Evolutionary conservation across 2,888 invertebrate genomes (phyloP).

Genomic region (Meteorus cinctellus): DNA sequence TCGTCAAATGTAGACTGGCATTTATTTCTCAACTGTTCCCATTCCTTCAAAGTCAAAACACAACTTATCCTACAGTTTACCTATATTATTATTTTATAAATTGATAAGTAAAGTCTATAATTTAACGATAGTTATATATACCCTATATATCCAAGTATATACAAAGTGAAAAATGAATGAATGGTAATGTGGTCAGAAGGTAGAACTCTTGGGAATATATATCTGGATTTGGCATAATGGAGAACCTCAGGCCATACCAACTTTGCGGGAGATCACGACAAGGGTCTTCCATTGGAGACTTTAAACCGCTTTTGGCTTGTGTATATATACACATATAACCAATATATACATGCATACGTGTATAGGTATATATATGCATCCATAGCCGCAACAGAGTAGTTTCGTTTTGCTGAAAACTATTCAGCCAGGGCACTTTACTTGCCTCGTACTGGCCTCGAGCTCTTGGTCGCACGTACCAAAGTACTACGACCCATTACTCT

Average conservation of each 20-base stretch:
- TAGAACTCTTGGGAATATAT: constrained; percentile 29
- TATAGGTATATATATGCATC: constrained; percentile 7
- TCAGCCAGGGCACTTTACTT: constrained; percentile 39
- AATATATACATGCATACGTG: constrained; percentile 16
- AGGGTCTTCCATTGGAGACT: constrained; percentile 46
- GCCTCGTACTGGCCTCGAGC: constrained; percentile 28
- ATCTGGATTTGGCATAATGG: constrained; percentile 39
- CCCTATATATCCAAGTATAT: not conserved
- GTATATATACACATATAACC: constrained; percentile 35
- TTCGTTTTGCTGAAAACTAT: constrained; percentile 41
- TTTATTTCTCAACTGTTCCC: not conserved
- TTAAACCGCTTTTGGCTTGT: constrained; percentile 38
- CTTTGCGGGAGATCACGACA: constrained; percentile 38
- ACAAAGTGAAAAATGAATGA: constrained; percentile 15
- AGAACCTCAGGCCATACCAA: constrained; percentile 34
- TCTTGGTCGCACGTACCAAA: constrained; percentile 27
- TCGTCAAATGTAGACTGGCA: not conserved
- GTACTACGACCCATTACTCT: constrained; percentile 43
- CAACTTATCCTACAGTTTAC: not conserved
- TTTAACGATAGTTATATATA: not conserved
- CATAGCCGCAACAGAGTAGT: constrained; percentile 28
- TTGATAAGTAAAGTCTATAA: not conserved
- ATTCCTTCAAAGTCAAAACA: not conserved
- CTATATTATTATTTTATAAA: not conserved
- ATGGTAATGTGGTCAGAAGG: constrained; percentile 26